phyloP scores from a whole-genome alignment of 2,113 vertebrate genomes.

The Carassius auratus region DNA sequence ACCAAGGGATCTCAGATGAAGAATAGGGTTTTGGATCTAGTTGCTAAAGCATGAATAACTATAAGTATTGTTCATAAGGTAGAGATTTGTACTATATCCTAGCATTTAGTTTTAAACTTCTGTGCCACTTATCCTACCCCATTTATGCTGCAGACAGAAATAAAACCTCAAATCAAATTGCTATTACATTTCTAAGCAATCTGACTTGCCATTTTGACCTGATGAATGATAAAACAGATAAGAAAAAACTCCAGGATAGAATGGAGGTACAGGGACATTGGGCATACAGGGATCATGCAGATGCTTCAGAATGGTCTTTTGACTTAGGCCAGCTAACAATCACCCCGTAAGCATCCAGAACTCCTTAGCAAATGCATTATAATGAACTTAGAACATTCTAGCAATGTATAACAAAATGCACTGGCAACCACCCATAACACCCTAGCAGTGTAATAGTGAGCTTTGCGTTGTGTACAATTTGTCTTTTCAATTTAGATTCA shows the following conservation, averaged over 20 bases:
- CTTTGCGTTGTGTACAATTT: neutral
- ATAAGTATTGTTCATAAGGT: neutral
- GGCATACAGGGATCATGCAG: neutral
- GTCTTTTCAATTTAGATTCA: too few relatives aligned
- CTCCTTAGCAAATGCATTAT: neutral
- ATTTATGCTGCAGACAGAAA: neutral
- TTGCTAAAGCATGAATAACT: slow-evolving; percentile 1
- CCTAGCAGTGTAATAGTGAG: neutral
- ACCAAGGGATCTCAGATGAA: neutral
- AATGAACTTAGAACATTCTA: neutral
- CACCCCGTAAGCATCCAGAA: neutral
- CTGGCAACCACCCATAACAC: neutral
- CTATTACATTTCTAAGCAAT: neutral
- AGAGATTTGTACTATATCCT: neutral
- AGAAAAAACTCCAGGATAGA: neutral
- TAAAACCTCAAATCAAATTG: neutral
- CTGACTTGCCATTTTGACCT: neutral
- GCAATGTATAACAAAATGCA: neutral
- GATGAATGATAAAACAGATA: neutral
- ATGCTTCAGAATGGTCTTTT: neutral
- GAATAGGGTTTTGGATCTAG: slow-evolving; percentile 1
- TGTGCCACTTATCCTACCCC: neutral
- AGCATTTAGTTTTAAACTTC: neutral
- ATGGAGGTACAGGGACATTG: neutral
- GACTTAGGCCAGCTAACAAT: neutral